phyloP scores from a whole-genome alignment of 1,140 invertebrate species.

The Camponotus vicinus region DNA sequence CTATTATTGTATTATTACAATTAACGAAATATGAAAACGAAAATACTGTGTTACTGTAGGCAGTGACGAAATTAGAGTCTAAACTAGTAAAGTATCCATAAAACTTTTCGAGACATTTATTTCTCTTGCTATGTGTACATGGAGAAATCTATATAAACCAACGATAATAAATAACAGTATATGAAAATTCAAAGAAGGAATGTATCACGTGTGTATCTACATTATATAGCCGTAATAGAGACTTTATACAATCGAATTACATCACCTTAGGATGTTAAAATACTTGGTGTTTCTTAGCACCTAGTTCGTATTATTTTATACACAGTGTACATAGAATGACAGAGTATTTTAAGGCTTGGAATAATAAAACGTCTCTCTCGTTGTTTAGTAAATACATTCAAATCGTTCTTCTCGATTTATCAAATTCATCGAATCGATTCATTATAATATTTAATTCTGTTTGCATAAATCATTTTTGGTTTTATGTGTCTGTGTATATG shows the following conservation, averaged over 20 bases:
- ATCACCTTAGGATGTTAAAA: constrained; percentile 44
- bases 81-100: constrained; percentile 26
- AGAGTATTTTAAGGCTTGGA: constrained; percentile 52
- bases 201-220: constrained; percentile 44
- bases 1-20: constrained; percentile 10
- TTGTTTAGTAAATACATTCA: constrained; percentile 31
- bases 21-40: constrained; percentile 13
- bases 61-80: constrained; percentile 58
- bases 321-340: constrained; percentile 40
- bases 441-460: constrained; percentile 33
- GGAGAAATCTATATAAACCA: constrained; percentile 28
- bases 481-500: background rate
- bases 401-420: constrained; percentile 22
- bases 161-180: constrained; percentile 60
- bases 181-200: constrained; percentile 54
- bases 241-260: constrained; percentile 20
- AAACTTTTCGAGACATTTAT: constrained; percentile 32
- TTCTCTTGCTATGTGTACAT: background rate
- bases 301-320: constrained; percentile 54
- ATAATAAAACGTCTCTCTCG: constrained; percentile 26
- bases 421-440: background rate
- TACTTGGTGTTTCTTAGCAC: constrained; percentile 45
- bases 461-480: constrained; percentile 31
- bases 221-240: constrained; percentile 21
- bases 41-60: constrained; percentile 49